Evolutionary conservation across 2,113 vertebrate species (phyloP).

Genomic region (Gymnogyps californianus): DNA sequence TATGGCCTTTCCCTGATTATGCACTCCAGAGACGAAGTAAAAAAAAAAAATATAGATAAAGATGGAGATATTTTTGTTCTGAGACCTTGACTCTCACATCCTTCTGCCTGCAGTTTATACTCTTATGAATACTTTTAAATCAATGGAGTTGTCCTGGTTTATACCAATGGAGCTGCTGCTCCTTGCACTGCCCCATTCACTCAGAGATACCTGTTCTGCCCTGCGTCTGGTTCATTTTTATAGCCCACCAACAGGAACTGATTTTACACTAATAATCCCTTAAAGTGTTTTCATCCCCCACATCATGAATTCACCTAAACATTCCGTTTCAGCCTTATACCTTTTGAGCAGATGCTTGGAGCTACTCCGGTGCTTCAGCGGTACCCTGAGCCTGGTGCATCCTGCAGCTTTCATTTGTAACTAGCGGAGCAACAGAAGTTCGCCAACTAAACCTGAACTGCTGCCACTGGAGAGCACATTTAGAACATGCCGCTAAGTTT

Average conservation of each 20-base stretch:
- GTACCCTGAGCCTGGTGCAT: background rate
- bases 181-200: background rate
- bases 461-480: background rate
- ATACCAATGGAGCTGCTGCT: background rate
- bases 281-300: background rate
- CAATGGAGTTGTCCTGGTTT: background rate
- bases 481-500: fast-evolving
- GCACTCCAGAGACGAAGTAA: background rate
- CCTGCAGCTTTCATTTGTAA: background rate
- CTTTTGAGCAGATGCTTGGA: background rate
- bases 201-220: background rate
- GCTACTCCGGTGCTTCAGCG: background rate
- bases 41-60: background rate
- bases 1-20: background rate
- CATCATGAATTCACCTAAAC: background rate
- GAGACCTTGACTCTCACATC: background rate
- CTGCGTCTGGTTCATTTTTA: background rate
- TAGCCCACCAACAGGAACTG: background rate
- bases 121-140: background rate
- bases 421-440: background rate
- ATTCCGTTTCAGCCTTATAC: background rate
- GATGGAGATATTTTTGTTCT: background rate
- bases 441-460: background rate
- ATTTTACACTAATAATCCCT: background rate
- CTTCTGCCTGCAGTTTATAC: background rate